phyloP scores from a whole-genome alignment of 2,797 vertebrate species.

The Microctenopoma steveboyesi region DNA sequence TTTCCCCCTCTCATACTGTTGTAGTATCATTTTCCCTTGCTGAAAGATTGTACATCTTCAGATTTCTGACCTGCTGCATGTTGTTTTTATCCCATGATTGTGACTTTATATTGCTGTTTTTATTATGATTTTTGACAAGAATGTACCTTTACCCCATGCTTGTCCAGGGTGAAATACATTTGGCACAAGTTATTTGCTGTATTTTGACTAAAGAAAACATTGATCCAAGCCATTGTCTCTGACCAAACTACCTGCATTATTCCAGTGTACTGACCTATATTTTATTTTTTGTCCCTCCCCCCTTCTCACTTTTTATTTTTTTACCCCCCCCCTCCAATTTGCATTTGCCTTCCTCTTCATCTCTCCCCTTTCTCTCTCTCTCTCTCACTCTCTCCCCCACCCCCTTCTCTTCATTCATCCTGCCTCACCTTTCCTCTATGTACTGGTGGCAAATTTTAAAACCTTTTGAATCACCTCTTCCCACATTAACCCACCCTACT shows the following conservation, averaged over 20 bases:
- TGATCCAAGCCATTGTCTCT: conserved; percentile 96
- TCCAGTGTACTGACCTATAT: conserved; percentile 99
- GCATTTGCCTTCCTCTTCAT: conserved; percentile 76
- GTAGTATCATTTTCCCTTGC: conserved; percentile 16
- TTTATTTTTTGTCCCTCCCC: conserved; percentile 95
- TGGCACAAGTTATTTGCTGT: conserved; percentile 91
- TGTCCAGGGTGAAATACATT: conserved; percentile 93
- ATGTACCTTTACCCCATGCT: conserved; percentile 91
- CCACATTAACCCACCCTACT: conserved; percentile 58
- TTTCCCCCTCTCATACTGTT: conserved; percentile 53
- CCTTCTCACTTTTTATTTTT: conserved; percentile 75
- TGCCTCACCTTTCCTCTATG: conserved; percentile 67
- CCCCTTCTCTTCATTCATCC: conserved; percentile 38
- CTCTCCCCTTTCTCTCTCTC: conserved; percentile 32
- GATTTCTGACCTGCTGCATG: conserved; percentile 74
- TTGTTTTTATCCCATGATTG: conserved; percentile 54
- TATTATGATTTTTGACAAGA: conserved; percentile 88
- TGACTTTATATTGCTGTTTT: conserved; percentile 77
- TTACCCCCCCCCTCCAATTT: conserved; percentile 67
- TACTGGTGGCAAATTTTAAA: conserved; percentile 39
- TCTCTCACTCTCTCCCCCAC: background rate
- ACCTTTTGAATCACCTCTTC: conserved; percentile 70
- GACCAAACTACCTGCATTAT: conserved; percentile 98
- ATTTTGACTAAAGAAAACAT: conserved; percentile 87
- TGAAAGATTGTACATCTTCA: conserved; percentile 37